Evolutionary conservation across 2,797 vertebrate genomes (phyloP), one percentile per base, ranked within the genome.

Genomic region (Urosaurus nigricauda): DNA sequence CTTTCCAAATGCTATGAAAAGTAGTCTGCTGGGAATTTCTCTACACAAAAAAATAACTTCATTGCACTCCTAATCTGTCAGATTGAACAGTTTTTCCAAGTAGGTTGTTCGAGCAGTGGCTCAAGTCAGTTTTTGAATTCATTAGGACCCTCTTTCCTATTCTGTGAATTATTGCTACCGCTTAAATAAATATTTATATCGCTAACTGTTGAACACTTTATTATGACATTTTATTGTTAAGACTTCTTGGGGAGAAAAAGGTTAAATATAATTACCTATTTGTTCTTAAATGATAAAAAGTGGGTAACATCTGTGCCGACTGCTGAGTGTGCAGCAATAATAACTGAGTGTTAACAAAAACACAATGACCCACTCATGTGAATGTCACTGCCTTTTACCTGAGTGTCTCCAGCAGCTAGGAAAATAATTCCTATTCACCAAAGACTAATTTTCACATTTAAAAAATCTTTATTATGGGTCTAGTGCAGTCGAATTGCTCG

Each of bases 391-490:
- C 37, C 84, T 77, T 87, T 93, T 93, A 92, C 89, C 90, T 81
- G 86, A 92, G 88, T 89, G 78, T 92, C 92, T 93, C 88, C 94
- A 94, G 93, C 93, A 95, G 89, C 93, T 91, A 92, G 68, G 68
- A 92, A 94, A 94, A 85, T 87, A 87, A 89, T 93, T 93, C 58
- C 93, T 91, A 68, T 93, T 95, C 91, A 78, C 74, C 92, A 92
- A 95, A 95, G 91, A 92, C 40, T 93, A 84, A 92, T 95, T 95
- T 96, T 96, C 90, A 92, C 90, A 91, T 94, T 93, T 71, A 89
- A 96, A 89, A 91, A 29, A 1, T 75, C 90, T 89, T 90, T 95
- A 13, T 94, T 91, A 84, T 84, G 75, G 71, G 71, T 92, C 90
- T 94, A 90, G 85, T 43, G 92, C 83, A 85, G 91, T 47, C 91